Conservation (phyloP, 2,113 vertebrate genomes). For the Nycticebus coucang region DNA sequence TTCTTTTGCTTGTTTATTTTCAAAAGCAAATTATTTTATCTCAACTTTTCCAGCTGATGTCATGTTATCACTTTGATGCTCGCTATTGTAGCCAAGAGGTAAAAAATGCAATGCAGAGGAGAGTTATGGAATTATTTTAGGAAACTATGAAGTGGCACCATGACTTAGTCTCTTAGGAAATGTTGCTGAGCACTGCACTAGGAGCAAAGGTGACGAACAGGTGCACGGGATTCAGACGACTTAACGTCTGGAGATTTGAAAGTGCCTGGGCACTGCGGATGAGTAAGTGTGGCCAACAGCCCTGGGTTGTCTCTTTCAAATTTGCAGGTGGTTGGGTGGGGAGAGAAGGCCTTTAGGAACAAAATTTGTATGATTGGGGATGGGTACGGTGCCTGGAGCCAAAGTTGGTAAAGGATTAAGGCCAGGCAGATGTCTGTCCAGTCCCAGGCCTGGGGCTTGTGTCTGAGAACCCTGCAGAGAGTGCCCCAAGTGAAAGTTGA, state of each 20-base stretch:
- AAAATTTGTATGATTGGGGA: not conserved
- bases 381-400: not conserved
- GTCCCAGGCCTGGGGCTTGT: not conserved
- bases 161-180: not conserved
- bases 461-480: not conserved
- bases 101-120: not conserved
- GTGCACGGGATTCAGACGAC: not conserved
- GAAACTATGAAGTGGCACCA: not conserved
- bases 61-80: not conserved
- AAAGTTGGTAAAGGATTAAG: not conserved
- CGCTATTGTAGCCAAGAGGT: not conserved
- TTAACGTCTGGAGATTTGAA: not conserved
- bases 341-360: not conserved
- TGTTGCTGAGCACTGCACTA: not conserved
- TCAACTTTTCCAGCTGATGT: not conserved
- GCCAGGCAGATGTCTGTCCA: not conserved
- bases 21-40: not conserved
- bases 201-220: not conserved
- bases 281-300: not conserved
- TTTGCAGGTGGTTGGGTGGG: not conserved
- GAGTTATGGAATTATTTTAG: not conserved
- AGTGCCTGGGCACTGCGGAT: not conserved
- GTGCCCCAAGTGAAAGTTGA: not conserved
- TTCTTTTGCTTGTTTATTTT: not conserved
- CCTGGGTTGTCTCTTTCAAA: not conserved